Base-by-base conservation (phyloP, 2,113 vertebrate genomes). In the Zingel zingel region DNA sequence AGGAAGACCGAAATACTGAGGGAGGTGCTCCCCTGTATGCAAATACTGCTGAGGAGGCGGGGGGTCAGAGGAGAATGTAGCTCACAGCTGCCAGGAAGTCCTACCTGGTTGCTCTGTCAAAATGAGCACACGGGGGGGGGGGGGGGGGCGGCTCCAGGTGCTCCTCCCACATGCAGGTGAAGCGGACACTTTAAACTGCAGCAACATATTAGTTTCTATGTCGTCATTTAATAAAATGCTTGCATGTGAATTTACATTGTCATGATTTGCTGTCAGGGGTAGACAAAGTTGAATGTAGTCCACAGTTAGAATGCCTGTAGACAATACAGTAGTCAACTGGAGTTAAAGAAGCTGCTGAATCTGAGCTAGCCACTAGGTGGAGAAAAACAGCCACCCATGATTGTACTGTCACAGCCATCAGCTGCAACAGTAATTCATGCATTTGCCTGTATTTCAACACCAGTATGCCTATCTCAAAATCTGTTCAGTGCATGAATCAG, bases 21-120 rank as follows among this genome's bases (percentile, higher is more conserved):
- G 92, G 90, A 85, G 90, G 89, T 0, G 81, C 78, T 15, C 62
- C 23, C 36, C 25, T 36, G n/a, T 21, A 53, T 74, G 84, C 70
- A 86, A 89, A 85, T 76, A 3, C 0, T 27, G 36, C 11, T 3
- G 58, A 57, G 54, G n/a, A 63, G 54, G 68, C 23, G 69, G 90
- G 88, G 86, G 4, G 0, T 6, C 69, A 33, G 39, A 43, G 47
- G 25, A 14, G 6, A 19, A n/a, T 1, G 11, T 2, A 33, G 30
- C 30, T 0, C 61, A 6, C 63, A 2, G 15, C 69, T 47, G n/a
- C 1, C 23, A 50, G 27, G 14, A 12, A 16, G 45, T 23, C 10
- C 3, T 11, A 74, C 59, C 59, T 50, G 64, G 43, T 18, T 27
- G 64, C 64, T 36, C 14, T 18, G 33, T 33, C 33, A 30, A 30